phyloP scores from a whole-genome alignment of 2,888 invertebrate genomes.

The Tribolium freemani region DNA sequence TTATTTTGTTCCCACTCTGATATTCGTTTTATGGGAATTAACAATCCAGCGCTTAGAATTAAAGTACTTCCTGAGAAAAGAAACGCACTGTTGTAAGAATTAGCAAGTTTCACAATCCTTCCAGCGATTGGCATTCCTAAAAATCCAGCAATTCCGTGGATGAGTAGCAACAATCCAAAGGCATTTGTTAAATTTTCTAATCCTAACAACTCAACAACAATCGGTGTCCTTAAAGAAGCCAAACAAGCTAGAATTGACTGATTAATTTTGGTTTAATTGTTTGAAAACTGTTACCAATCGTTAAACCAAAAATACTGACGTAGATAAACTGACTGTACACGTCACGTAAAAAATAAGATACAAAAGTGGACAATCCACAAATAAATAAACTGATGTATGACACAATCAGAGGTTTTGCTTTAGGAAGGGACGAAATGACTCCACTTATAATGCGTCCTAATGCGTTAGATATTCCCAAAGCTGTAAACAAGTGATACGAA shows the following conservation, averaged over 20 bases:
- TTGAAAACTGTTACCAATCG: slow-evolving; percentile 72
- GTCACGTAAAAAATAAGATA: slow-evolving; percentile 65
- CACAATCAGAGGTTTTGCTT: slow-evolving; percentile 75
- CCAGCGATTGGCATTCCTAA: slow-evolving; percentile 74
- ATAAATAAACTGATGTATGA: slow-evolving; percentile 77
- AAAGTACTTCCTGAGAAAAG: slow-evolving; percentile 58
- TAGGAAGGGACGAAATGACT: slow-evolving; percentile 71
- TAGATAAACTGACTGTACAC: slow-evolving; percentile 73
- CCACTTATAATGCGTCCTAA: slow-evolving; percentile 78
- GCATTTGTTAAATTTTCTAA: slow-evolving; percentile 93
- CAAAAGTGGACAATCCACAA: slow-evolving; percentile 75
- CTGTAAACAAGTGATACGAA: slow-evolving; percentile 74
- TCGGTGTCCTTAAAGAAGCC: slow-evolving; percentile 81
- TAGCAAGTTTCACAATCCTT: slow-evolving; percentile 51
- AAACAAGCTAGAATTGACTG: slow-evolving; percentile 76
- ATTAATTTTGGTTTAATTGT: background rate
- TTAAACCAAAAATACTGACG: slow-evolving; percentile 75
- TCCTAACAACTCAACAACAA: slow-evolving; percentile 92
- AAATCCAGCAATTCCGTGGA: slow-evolving; percentile 91
- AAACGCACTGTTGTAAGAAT: slow-evolving; percentile 55
- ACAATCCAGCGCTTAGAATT: slow-evolving; percentile 56
- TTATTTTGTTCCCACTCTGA: slow-evolving; percentile 53
- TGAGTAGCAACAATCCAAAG: slow-evolving; percentile 90
- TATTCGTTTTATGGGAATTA: slow-evolving; percentile 57
- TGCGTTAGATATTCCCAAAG: slow-evolving; percentile 83